Conservation (phyloP, 2,797 vertebrate species). For the Enteromius paludinosus region DNA sequence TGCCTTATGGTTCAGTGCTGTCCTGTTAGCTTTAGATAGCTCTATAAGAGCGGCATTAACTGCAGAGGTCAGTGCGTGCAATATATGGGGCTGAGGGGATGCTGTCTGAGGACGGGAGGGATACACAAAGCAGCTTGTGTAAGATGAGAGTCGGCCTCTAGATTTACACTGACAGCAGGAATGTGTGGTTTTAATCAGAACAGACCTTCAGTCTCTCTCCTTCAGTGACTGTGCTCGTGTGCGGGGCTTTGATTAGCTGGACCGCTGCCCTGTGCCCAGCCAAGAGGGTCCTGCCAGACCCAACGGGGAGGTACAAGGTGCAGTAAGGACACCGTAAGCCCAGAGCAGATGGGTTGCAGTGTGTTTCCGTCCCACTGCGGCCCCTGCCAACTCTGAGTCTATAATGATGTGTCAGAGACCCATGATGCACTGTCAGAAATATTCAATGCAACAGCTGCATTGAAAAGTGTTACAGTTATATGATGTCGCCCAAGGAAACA, state of each 20-base stretch:
- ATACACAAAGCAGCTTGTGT: constrained; percentile 43
- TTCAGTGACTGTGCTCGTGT: constrained; percentile 30
- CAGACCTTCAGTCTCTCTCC: constrained; percentile 36
- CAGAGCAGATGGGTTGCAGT: constrained; percentile 12
- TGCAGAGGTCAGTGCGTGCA: constrained; percentile 19
- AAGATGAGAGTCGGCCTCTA: constrained; percentile 41
- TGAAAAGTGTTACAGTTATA: background rate
- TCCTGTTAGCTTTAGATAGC: background rate
- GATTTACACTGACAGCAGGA: constrained; percentile 59
- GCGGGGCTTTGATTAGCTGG: constrained; percentile 48
- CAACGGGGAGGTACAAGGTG: constrained; percentile 7
- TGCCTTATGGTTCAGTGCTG: background rate
- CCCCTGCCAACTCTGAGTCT: background rate
- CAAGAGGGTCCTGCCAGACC: background rate
- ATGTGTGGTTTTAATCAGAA: constrained; percentile 61
- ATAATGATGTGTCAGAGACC: background rate
- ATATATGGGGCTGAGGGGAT: constrained; percentile 22
- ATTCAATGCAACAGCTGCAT: background rate
- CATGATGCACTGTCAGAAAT: background rate
- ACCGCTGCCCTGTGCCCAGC: constrained; percentile 40
- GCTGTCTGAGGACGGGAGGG: background rate
- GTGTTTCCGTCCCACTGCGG: background rate
- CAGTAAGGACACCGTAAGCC: constrained; percentile 7
- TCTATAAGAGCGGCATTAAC: background rate
- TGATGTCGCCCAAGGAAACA: background rate